Evolutionary conservation across 2,113 vertebrate genomes (phyloP).

Genomic region (Chauna torquata): DNA sequence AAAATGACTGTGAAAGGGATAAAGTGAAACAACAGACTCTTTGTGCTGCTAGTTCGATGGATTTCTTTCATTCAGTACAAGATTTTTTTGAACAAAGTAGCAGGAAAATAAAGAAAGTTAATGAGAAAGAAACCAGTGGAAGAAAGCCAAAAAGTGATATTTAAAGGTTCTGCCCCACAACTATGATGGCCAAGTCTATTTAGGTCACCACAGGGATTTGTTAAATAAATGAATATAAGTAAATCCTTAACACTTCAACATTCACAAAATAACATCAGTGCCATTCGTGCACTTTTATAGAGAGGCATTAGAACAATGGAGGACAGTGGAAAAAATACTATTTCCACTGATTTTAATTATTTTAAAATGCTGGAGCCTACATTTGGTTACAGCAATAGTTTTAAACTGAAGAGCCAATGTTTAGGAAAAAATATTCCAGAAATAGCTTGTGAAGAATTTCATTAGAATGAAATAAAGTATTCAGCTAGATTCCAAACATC

Average conservation of each 20-base stretch:
- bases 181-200: background rate
- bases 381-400: background rate
- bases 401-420: background rate
- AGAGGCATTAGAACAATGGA: background rate
- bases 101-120: background rate
- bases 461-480: background rate
- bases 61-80: conserved; percentile 15
- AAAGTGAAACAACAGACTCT: conserved; percentile 33
- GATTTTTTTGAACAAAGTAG: background rate
- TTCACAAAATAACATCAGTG: background rate
- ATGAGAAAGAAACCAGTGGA: background rate
- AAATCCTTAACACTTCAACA: background rate
- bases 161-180: background rate
- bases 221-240: background rate
- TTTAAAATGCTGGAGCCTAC: background rate
- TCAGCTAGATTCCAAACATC: background rate
- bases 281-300: background rate
- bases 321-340: background rate
- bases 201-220: background rate
- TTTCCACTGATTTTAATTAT: background rate
- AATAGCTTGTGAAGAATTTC: background rate
- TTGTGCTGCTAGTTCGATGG: background rate
- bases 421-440: background rate
- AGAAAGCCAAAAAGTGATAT: background rate
- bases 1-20: conserved; percentile 11